Base-by-base conservation (phyloP, 2,797 vertebrate genomes). In the Meda fulgida region DNA sequence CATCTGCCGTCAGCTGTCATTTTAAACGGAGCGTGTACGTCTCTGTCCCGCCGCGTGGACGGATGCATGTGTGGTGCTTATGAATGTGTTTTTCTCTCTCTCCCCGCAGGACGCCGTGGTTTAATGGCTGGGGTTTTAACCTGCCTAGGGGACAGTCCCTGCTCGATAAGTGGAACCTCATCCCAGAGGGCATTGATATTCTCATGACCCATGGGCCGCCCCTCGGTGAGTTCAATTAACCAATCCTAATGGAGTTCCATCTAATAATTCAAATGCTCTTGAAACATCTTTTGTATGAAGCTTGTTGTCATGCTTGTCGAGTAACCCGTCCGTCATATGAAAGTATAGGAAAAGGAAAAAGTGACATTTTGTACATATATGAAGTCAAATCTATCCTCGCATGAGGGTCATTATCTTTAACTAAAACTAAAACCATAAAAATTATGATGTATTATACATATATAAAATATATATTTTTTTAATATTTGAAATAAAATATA, bases 91-190 rank as follows among this genome's bases (percentile, higher is more conserved):
- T 81, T 80, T 70, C 40, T 71, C 29, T 46, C 16, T 82, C 29
- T 88, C 53, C 36, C 89, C 53, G 86, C 94, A 99, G 98, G 98
- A 99, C 97, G 91, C 98, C 98, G 0, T 99, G 97, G 98, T 99
- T 99, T 95, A 99, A 99, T 91, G 98, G 98, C 93, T 99, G 98
- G 98, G 98, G 97, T 88, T 99, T 99, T 95, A 99, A 99, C 95
- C 94, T 99, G 91, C 97, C 97, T 87, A 96, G 98, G 93, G 98
- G 98, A 91, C 98, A 99, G 94, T 98, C 97, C 94, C 95, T 99
- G 93, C 95, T 99, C 95, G 98, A 99, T 95, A 99, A 99, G 93
- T 99, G 98, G 98, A 98, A 99, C 94, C 96, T 96, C 86, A 96
- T 99, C 92, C 98, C 98, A 0, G 98, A 99, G 90, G 98, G 98